A percentile compares a stretch with the other conserved stretches of the same genome.
Evolutionary conservation across 1,140 invertebrate species (phyloP).

Genomic region (Hycleus cichorii): DNA sequence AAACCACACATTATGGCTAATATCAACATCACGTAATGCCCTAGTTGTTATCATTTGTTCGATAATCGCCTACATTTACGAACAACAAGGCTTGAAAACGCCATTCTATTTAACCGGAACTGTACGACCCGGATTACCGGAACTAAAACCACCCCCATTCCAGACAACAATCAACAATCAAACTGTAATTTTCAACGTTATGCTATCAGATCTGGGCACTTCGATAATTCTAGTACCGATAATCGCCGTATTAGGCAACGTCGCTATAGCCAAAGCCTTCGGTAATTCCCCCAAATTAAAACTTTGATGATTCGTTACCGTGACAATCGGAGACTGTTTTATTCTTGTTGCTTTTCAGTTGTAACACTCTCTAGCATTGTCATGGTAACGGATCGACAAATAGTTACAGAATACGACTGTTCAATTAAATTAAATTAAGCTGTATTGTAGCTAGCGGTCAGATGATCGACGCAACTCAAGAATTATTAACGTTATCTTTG

Average conservation of each 20-base stretch:
- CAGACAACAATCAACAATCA: constrained; percentile 47
- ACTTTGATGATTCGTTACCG: background rate
- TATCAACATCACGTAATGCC: constrained; percentile 74
- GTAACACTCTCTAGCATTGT: too few species aligned
- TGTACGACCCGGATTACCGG: constrained; percentile 55
- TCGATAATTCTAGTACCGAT: constrained; percentile 71
- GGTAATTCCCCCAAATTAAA: constrained; percentile 43
- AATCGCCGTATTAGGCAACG: constrained; percentile 75
- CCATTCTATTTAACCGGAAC: constrained; percentile 60
- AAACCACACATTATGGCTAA: constrained; percentile 59
- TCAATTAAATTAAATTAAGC: background rate
- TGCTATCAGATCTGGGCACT: constrained; percentile 58
- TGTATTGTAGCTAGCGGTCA: constrained; percentile 56
- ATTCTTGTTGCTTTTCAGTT: too few species aligned
- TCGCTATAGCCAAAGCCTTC: constrained; percentile 82
- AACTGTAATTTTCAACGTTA: constrained; percentile 41
- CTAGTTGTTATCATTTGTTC: constrained; percentile 61
- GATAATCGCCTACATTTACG: constrained; percentile 50
- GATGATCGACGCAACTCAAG: constrained; percentile 74
- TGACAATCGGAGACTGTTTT: too few species aligned
- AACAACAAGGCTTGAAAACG: constrained; percentile 32
- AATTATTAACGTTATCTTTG: constrained; percentile 74
- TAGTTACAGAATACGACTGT: background rate
- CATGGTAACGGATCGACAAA: background rate
- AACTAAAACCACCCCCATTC: constrained; percentile 53